Conservation (phyloP, 2,888 invertebrate genomes). For the Zaprionus bogoriensis region DNA sequence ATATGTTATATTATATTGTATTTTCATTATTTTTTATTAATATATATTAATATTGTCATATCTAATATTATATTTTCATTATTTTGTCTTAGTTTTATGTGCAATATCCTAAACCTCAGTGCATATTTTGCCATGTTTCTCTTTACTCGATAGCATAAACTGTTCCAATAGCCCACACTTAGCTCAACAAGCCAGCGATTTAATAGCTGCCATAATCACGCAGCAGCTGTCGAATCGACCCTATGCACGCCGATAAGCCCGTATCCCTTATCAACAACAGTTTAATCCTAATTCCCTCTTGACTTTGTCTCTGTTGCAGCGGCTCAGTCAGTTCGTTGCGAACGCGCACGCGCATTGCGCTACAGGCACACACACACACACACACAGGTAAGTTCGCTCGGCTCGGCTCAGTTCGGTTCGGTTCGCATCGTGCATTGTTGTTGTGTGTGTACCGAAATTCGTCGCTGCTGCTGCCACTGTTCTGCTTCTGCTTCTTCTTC, state of each 20-base stretch:
- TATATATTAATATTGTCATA: not conserved
- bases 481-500: conserved; percentile 11
- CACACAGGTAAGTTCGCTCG: conserved; percentile 38
- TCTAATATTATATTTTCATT: too few relatives aligned
- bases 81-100: too few relatives aligned
- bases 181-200: too few relatives aligned
- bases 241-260: not conserved
- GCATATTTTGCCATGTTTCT: too few relatives aligned
- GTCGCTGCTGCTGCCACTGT: conserved; percentile 24
- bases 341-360: conserved; percentile 3
- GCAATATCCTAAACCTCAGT: too few relatives aligned
- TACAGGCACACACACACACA: too few relatives aligned
- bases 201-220: not conserved
- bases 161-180: too few relatives aligned
- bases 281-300: conserved; percentile 38
- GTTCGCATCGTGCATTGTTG: conserved; percentile 12
- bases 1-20: not conserved
- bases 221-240: not conserved
- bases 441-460: conserved; percentile 42
- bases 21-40: not conserved
- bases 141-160: too few relatives aligned
- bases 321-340: conserved; percentile 47
- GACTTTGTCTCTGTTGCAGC: conserved; percentile 38
- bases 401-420: not conserved
- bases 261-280: conserved; percentile 24